Conservation (phyloP, 2,888 invertebrate species). For the Plebejus anna region DNA sequence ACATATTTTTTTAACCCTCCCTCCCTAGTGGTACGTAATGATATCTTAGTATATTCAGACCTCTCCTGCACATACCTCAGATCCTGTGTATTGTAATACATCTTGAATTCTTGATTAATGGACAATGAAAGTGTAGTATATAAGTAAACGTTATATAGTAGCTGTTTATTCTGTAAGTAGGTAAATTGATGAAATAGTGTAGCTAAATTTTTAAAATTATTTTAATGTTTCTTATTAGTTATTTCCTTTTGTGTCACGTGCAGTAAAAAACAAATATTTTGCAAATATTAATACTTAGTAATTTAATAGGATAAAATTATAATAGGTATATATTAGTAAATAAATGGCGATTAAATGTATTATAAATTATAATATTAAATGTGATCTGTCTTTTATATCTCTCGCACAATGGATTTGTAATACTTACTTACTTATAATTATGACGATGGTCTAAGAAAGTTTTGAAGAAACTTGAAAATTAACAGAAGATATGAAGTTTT, state of each 20-base stretch:
- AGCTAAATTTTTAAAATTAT: background rate
- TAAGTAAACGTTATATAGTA: background rate
- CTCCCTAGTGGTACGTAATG: too few species aligned
- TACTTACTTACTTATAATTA: background rate
- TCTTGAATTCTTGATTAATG: too few species aligned
- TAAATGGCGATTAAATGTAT: background rate
- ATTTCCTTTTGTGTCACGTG: background rate
- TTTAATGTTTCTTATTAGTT: background rate
- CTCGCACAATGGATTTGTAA: slow-evolving; percentile 4
- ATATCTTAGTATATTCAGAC: too few species aligned
- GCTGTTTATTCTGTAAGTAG: background rate
- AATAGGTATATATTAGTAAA: background rate
- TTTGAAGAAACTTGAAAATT: background rate
- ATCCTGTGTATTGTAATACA: too few species aligned
- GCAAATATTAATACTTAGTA: too few species aligned
- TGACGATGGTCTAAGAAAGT: background rate
- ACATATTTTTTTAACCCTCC: too few species aligned
- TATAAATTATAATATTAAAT: background rate
- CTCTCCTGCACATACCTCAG: too few species aligned
- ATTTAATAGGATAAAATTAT: background rate
- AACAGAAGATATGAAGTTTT: background rate
- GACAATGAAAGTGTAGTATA: background rate
- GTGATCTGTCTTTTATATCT: background rate
- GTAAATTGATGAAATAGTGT: background rate
- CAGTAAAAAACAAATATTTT: too few species aligned